Base-by-base conservation (phyloP, 2,113 vertebrate species). In the Podarcis cretensis region DNA sequence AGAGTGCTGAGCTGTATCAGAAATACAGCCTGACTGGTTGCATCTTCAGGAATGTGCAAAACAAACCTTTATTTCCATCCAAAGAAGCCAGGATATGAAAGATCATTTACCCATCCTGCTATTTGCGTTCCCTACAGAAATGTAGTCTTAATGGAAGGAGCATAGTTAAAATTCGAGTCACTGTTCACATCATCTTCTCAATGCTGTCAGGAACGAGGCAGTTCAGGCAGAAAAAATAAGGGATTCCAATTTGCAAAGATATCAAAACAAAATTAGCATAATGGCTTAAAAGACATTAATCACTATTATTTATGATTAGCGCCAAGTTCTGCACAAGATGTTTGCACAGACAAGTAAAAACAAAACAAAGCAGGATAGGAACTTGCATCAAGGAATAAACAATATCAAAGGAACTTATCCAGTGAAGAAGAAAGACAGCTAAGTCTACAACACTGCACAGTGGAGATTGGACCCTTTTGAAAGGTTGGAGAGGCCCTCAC, bases 101-200 rank as follows among this genome's bases (percentile, higher is more conserved):
- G 9, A 76, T 18, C 6, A 48, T 21, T 81, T 71, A 77, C 21
- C 73, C 14, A 40, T 74, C 85, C 18, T 25, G 1, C 27, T 43
- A 43, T 68, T 78, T 77, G 27, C 30, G 9, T 27, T n/a, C 66
- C 20, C n/a, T 40, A 3, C 59, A 32, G 63, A 89, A 87, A 75
- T 43, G n/a, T 35, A 54, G 30, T 71, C 66, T 74, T 54, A 83
- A 88, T 54, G 23, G 73, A 77, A 40, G 48, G 63, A 78, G 77
- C 23, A 68, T 78, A 43, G 30, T 79, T 83, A 87, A 83, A 65
- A 78, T 87, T 83, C 35, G 35, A 83, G 63, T 85, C 74, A 83
- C 43, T 91, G 30, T 71, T 88, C 71, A 59, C 21, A 87, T 84
- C 78, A 16, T 78, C 89, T 65, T 35, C 35, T 7, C 84, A 86